Conservation (phyloP, 2,888 invertebrate genomes). For the Sphecodes monilicornis region DNA sequence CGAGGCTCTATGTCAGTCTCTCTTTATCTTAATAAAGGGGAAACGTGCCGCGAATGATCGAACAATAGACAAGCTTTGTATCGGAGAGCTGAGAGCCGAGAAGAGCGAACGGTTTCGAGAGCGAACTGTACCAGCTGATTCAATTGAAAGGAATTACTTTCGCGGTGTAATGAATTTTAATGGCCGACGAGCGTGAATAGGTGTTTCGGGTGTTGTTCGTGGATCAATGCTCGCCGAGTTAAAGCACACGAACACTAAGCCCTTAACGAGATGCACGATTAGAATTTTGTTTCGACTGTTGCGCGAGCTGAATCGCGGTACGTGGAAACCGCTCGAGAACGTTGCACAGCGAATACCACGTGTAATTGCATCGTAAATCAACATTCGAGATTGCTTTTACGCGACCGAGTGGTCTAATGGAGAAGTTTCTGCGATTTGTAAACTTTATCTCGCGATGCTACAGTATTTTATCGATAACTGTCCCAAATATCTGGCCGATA, state of each 20-base stretch:
- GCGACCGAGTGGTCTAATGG: not conserved
- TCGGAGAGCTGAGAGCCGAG: not conserved
- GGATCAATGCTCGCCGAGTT: not conserved
- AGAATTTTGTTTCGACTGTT: not conserved
- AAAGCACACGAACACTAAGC: not conserved
- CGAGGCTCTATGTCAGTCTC: no score
- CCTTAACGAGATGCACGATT: not conserved
- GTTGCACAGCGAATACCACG: not conserved
- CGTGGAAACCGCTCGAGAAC: not conserved
- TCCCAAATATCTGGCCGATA: no score
- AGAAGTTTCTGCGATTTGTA: not conserved
- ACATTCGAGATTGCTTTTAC: conserved; percentile 5
- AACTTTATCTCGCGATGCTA: not conserved
- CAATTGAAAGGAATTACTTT: conserved; percentile 6
- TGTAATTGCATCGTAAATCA: conserved; percentile 2
- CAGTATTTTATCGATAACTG: no score
- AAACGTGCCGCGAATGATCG: not conserved
- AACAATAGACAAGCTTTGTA: not conserved
- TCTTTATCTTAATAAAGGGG: not conserved
- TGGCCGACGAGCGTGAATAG: not conserved
- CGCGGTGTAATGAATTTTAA: conserved; percentile 6
- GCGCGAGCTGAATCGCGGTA: not conserved
- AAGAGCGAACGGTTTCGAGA: not conserved
- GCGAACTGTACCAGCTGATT: not conserved
- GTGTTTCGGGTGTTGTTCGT: conserved; percentile 1